A percentile compares a stretch with the other conserved stretches of the same genome.
phyloP scores from a whole-genome alignment of 2,888 invertebrate genomes.

The Campaea margaritaria region DNA sequence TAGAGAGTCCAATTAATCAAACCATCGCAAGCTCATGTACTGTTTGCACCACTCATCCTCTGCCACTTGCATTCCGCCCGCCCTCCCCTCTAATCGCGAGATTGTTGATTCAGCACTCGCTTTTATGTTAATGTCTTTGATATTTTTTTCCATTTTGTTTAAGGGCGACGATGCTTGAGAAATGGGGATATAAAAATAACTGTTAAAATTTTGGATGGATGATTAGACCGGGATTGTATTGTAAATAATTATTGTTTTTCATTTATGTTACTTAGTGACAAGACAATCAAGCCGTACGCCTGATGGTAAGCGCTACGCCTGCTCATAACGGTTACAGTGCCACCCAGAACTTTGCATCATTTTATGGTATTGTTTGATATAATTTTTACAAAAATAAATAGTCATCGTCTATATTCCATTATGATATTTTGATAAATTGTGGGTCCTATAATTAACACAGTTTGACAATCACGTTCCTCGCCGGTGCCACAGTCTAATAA shows the following conservation, averaged over 20 bases:
- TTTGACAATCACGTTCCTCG: too few species aligned
- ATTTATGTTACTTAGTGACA: too few species aligned
- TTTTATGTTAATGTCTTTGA: slow-evolving; percentile 31
- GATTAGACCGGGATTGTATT: background rate
- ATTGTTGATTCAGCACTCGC: slow-evolving; percentile 31
- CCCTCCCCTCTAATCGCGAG: slow-evolving; percentile 21
- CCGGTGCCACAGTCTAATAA: too few species aligned
- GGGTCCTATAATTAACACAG: too few species aligned
- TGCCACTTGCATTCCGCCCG: slow-evolving; percentile 21
- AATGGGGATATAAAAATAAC: background rate
- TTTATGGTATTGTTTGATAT: background rate
- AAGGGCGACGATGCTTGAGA: slow-evolving; percentile 17
- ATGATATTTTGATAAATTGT: too few species aligned
- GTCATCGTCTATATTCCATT: too few species aligned
- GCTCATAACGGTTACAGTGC: too few species aligned
- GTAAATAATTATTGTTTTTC: background rate
- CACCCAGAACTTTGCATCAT: too few species aligned
- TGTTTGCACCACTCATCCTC: background rate
- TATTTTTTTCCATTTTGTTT: slow-evolving; percentile 25
- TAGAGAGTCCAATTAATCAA: too few species aligned
- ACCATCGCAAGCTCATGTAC: slow-evolving; percentile 1
- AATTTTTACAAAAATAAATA: too few species aligned
- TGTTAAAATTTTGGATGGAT: background rate
- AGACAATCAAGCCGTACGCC: too few species aligned
- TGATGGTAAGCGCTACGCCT: too few species aligned